Percentiles rank a stretch among this genome's conserved stretches.
Conservation (phyloP, 2,113 vertebrate genomes). For the Chaetodon auriga region DNA sequence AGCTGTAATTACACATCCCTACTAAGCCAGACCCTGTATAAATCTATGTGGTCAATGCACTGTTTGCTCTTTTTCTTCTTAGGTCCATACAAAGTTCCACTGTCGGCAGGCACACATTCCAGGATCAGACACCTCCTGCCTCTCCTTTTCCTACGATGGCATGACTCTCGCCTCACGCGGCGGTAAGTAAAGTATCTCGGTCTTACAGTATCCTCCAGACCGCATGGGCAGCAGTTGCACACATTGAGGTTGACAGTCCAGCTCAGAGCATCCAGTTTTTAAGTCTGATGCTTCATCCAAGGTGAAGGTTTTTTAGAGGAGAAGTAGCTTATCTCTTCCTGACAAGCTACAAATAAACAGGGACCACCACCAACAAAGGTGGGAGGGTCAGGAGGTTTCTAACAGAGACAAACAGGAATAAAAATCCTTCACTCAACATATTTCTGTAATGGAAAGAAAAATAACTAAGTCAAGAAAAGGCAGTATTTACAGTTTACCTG, state of each 20-base stretch:
- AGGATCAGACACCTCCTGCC: slow-evolving; percentile 91
- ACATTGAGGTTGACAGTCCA: not conserved
- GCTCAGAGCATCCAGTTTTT: not conserved
- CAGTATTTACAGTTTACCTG: not conserved
- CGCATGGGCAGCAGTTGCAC: not conserved
- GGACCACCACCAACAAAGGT: not conserved
- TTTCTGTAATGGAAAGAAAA: slow-evolving; percentile 38
- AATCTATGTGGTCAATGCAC: not conserved
- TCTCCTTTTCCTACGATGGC: slow-evolving; percentile 95
- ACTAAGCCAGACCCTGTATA: not conserved
- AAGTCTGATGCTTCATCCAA: not conserved
- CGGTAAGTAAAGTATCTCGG: slow-evolving; percentile 79
- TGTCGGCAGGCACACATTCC: slow-evolving; percentile 92
- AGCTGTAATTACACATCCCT: not conserved
- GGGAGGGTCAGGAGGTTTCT: slow-evolving; percentile 19
- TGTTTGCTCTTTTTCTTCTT: not conserved
- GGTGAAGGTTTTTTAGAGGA: slow-evolving; percentile 8
- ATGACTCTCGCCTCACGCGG: slow-evolving; percentile 92
- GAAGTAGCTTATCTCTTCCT: slow-evolving; percentile 14
- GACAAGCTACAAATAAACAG: slow-evolving; percentile 16
- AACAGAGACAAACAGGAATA: slow-evolving; percentile 46
- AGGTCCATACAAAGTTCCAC: slow-evolving; percentile 99
- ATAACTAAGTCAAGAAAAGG: slow-evolving; percentile 24
- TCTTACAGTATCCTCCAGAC: not conserved
- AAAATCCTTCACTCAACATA: slow-evolving; percentile 21